Percentiles rank a stretch among this genome's conserved stretches.
Conservation (phyloP, 2,888 invertebrate genomes). For the Coleophora deauratella region DNA sequence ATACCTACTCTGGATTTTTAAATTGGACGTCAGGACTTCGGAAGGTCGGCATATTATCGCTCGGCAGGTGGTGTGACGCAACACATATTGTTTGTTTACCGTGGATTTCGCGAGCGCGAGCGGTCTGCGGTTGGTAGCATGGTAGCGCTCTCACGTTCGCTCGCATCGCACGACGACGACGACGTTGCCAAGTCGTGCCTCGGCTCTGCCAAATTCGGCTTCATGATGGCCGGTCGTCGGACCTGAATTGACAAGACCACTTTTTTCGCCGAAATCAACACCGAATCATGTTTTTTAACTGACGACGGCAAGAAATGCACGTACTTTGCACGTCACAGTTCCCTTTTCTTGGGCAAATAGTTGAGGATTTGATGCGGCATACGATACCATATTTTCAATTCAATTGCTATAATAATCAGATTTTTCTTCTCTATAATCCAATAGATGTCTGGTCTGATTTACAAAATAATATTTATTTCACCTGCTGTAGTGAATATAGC, state of each 20-base stretch:
- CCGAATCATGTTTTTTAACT: slow-evolving; percentile 28
- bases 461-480: no score
- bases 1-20: slow-evolving; percentile 7
- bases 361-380: no score
- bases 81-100: slow-evolving; percentile 56
- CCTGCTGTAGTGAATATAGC: no score
- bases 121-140: slow-evolving; percentile 7
- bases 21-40: slow-evolving; percentile 24
- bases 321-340: background rate
- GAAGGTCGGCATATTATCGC: slow-evolving; percentile 33
- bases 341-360: no score
- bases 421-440: no score
- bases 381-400: no score
- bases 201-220: slow-evolving; percentile 59
- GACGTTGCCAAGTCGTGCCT: slow-evolving; percentile 62
- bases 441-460: no score
- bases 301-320: slow-evolving; percentile 11
- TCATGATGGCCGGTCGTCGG: slow-evolving; percentile 37
- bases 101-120: no score
- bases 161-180: slow-evolving; percentile 36
- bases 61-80: slow-evolving; percentile 45
- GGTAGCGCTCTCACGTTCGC: no score
- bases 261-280: slow-evolving; percentile 30
- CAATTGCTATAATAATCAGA: no score
- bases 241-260: slow-evolving; percentile 31